phyloP scores from a whole-genome alignment of 2,888 invertebrate genomes.

The Cephus pygmeus region DNA sequence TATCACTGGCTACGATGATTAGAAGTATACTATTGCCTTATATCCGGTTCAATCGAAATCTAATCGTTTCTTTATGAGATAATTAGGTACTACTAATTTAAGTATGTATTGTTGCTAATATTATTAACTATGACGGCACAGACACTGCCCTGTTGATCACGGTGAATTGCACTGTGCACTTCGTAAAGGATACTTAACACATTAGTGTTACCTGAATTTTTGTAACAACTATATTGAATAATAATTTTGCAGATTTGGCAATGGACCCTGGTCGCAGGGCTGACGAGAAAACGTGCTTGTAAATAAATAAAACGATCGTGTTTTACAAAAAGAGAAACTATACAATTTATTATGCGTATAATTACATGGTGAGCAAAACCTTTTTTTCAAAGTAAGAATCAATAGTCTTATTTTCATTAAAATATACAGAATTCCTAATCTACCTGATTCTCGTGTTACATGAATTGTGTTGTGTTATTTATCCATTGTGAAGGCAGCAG shows the following conservation, averaged over 20 bases:
- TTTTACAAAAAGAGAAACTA: not conserved
- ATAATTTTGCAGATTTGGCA: not conserved
- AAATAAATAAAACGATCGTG: conserved; percentile 3
- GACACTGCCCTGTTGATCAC: not conserved
- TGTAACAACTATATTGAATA: not conserved
- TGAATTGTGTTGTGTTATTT: not conserved
- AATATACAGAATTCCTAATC: not conserved
- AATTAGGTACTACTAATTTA: not conserved
- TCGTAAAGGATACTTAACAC: not conserved
- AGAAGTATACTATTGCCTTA: not conserved
- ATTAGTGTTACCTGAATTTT: not conserved
- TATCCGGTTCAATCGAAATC: not conserved
- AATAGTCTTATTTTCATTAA: not conserved
- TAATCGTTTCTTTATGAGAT: not conserved
- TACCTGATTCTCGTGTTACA: not conserved
- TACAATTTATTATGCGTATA: not conserved
- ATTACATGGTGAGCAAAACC: not conserved
- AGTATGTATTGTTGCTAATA: conserved; percentile 4
- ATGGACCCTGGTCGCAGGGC: conserved; percentile 5
- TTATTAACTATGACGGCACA: not conserved
- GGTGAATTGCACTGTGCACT: not conserved
- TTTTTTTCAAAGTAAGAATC: not conserved
- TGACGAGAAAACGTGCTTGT: not conserved
- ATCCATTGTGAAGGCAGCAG: not conserved
- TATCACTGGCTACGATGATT: not conserved